Base-by-base conservation (phyloP, 2,888 invertebrate species). In the Lydus trimaculatus region DNA sequence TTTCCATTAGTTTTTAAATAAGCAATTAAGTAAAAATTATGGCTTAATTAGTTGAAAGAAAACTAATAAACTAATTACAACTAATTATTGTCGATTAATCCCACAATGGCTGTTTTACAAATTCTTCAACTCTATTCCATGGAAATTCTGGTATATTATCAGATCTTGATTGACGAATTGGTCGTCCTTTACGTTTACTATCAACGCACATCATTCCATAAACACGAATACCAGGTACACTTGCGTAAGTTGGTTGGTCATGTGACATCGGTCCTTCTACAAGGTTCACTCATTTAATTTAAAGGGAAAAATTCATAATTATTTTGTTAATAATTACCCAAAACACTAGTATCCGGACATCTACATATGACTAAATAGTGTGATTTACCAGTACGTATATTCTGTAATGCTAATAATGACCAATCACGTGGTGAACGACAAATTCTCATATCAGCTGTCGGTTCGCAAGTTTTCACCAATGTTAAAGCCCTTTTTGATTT, bases 201-300 rank as follows among this genome's bases (percentile, higher is more conserved):
- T 87, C 87, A 0, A 94, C 94, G 82, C 96, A 96, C 91, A 96
- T 94, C 96, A 97, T 97, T 58, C 96, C 97, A 81, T 95, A 97
- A 0, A 97, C 96, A 74, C 96, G 89, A 73, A 97, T 96, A 1
- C 96, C 96, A 3, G 96, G 96, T 11, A 97, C 96, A 76, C 96
- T 94, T 2, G 96, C 97, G 82, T 97, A 97, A 0, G 95, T 94
- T 15, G 97, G 96, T 82, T 96, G 96, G 83, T 96, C 95, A 83
- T 97, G 97, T 11, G 94, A 94, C 91, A 96, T 94, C 64, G 97
- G 97, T 15, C 96, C 97, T 87, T 96, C 96, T 96, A 88, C 33
- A 82, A 81, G 75, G 65, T 43, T 17, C 8, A 62, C 20, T 28
- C 7, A 17, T 63, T 63, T 63, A n/a, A 25, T 15, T 28, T n/a